phyloP scores from a whole-genome alignment of 2,888 invertebrate species.

The Cybosia mesomella region DNA sequence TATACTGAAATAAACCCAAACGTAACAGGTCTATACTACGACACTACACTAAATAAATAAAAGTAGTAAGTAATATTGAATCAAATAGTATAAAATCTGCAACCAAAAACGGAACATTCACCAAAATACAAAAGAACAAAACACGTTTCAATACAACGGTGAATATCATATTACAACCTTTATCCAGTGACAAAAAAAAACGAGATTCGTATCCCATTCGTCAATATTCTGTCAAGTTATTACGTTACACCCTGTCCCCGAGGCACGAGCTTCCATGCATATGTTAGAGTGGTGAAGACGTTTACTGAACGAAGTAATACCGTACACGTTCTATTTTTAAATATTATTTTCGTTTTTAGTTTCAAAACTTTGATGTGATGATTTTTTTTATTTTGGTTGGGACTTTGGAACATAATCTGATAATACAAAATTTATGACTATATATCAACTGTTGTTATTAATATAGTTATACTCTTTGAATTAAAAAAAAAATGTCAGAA shows the following conservation, averaged over 20 bases:
- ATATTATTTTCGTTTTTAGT: background rate
- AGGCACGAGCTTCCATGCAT: slow-evolving; percentile 43
- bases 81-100: background rate
- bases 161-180: slow-evolving; percentile 45
- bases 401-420: no score
- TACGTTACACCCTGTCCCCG: slow-evolving; percentile 50
- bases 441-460: no score
- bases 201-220: slow-evolving; percentile 49
- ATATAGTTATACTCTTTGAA: no score
- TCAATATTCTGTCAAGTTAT: slow-evolving; percentile 58
- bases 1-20: no score
- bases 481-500: no score
- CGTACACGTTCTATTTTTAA: background rate
- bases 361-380: background rate
- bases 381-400: background rate
- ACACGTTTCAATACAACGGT: slow-evolving; percentile 22
- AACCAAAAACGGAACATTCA: background rate
- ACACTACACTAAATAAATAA: no score
- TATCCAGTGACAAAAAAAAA: slow-evolving; percentile 31
- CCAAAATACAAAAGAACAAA: slow-evolving; percentile 2
- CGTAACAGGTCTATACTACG: no score
- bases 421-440: no score
- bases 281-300: slow-evolving; percentile 32
- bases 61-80: no score
- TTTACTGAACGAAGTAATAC: slow-evolving; percentile 19